These are phyloP conservation scores for Atherix ibis DNA, from an alignment of 2,888 invertebrate genomes.

Conservation along the genomic window DNA sequence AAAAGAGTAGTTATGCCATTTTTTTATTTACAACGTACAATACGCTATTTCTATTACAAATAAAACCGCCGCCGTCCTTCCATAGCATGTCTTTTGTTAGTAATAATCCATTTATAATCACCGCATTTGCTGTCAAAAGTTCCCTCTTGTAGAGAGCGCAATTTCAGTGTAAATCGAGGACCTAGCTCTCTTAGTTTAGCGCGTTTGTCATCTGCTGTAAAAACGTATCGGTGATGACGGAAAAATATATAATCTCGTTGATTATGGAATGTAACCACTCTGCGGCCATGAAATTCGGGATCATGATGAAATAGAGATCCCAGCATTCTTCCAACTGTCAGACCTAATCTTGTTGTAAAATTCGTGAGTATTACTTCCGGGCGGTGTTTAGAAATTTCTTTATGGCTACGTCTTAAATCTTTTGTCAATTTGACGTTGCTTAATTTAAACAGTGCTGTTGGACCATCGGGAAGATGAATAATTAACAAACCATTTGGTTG, in stretches of 20 bases:
- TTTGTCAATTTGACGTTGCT: conserved; percentile 83
- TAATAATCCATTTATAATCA: conserved; percentile 91
- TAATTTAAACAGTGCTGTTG: conserved; percentile 90
- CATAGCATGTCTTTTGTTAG: conserved; percentile 81
- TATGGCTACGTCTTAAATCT: conserved; percentile 61
- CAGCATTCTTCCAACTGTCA: conserved; percentile 81
- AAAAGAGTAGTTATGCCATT: too few relatives aligned
- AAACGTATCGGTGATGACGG: conserved; percentile 92
- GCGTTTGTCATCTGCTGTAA: conserved; percentile 60
- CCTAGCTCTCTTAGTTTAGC: conserved; percentile 83
- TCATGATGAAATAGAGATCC: conserved; percentile 89
- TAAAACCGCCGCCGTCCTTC: conserved; percentile 88
- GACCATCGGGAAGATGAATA: conserved; percentile 90
- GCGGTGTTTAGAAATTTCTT: conserved; percentile 69
- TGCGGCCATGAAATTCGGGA: conserved; percentile 84
- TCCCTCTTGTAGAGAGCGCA: conserved; percentile 88
- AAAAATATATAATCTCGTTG: conserved; percentile 98
- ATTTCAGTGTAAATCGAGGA: conserved; percentile 86
- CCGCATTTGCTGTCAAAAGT: conserved; percentile 95
- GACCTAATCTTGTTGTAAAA: conserved; percentile 86
- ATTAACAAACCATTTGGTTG: conserved; percentile 85
- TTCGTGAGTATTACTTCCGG: conserved; percentile 95
- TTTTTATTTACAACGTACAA: too few relatives aligned
- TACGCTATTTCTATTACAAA: too few relatives aligned
- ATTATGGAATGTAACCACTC: conserved; percentile 96